A percentile compares a stretch with the other conserved stretches of the same genome.
These are phyloP conservation scores for Microctenopoma steveboyesi DNA, from an alignment of 2,797 vertebrate genomes.

Conservation along the genomic window DNA sequence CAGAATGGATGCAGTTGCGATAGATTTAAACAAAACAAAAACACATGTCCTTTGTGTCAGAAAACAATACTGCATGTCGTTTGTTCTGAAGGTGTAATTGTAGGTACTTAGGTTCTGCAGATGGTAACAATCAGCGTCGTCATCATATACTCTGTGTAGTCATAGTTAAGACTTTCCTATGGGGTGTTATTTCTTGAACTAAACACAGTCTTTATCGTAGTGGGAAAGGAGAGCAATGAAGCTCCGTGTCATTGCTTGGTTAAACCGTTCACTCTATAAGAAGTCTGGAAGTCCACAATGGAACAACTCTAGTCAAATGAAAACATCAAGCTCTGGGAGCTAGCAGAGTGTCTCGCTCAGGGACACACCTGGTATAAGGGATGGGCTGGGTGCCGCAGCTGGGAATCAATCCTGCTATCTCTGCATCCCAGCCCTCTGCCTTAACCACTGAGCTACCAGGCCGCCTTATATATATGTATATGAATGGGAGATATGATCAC, in stretches of 20 bases:
- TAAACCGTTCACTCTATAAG: constrained; percentile 27
- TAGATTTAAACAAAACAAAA: neutral
- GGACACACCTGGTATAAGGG: too few relatives aligned
- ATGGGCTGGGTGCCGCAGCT: too few relatives aligned
- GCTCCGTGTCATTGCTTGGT: constrained; percentile 33
- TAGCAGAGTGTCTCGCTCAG: too few relatives aligned
- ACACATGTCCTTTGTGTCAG: neutral
- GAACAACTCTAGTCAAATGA: neutral
- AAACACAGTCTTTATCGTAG: constrained; percentile 35
- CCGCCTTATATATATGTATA: too few relatives aligned
- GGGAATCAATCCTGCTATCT: too few relatives aligned
- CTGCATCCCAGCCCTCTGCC: too few relatives aligned
- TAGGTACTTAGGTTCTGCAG: constrained; percentile 42
- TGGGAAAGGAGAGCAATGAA: constrained; percentile 8
- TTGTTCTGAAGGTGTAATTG: constrained; percentile 31
- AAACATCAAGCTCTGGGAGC: too few relatives aligned
- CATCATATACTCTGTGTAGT: constrained; percentile 44
- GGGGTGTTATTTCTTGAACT: constrained; percentile 39
- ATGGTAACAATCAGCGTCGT: constrained; percentile 44
- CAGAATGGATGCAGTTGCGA: neutral
- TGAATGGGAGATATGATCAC: too few relatives aligned
- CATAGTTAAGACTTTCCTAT: constrained; percentile 25
- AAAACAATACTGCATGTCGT: constrained; percentile 21
- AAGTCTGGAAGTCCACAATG: constrained; percentile 14
- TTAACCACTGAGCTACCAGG: too few relatives aligned